A percentile compares a stretch with the other conserved stretches of the same genome.
Conservation (phyloP, 1,140 invertebrate species). For the Sitophilus oryzae region DNA sequence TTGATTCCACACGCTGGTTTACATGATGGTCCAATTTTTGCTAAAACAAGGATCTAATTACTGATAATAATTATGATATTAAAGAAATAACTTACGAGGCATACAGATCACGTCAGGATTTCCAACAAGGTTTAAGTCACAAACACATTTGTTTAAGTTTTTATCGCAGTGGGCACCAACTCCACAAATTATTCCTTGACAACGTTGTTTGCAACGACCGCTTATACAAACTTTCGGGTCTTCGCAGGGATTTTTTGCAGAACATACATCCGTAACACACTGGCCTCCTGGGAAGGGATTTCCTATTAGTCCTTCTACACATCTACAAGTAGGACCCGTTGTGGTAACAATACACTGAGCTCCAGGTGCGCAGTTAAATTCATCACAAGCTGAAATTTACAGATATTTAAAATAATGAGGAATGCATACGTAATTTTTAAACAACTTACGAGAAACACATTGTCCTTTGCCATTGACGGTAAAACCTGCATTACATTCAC, state of each 20-base stretch:
- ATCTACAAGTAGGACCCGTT: conserved; percentile 80
- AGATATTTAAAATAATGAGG: conserved; percentile 17
- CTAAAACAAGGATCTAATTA: too few relatives aligned
- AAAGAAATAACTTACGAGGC: conserved; percentile 85
- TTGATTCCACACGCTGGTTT: conserved; percentile 72
- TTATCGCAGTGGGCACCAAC: conserved; percentile 76
- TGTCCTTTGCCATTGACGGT: conserved; percentile 67
- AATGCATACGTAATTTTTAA: background rate
- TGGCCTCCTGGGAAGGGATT: conserved; percentile 86
- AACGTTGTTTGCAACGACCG: conserved; percentile 76
- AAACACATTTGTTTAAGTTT: conserved; percentile 74
- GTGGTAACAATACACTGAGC: conserved; percentile 83
- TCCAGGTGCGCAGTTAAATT: conserved; percentile 71
- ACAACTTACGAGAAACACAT: conserved; percentile 67
- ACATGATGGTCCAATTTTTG: conserved; percentile 70
- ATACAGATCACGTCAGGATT: conserved; percentile 85
- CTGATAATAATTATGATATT: too few relatives aligned
- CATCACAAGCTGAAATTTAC: conserved; percentile 70
- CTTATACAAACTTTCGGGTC: conserved; percentile 74
- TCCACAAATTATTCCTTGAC: conserved; percentile 76
- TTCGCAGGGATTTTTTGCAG: conserved; percentile 65
- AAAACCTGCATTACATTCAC: conserved; percentile 77
- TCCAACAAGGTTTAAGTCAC: conserved; percentile 79
- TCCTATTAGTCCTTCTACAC: conserved; percentile 74
- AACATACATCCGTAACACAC: conserved; percentile 76